Percentiles rank a stretch among this genome's conserved stretches.
These are phyloP conservation scores for Hippocampus zosterae DNA, from an alignment of 2,113 vertebrate genomes.

Conservation along the genomic window DNA sequence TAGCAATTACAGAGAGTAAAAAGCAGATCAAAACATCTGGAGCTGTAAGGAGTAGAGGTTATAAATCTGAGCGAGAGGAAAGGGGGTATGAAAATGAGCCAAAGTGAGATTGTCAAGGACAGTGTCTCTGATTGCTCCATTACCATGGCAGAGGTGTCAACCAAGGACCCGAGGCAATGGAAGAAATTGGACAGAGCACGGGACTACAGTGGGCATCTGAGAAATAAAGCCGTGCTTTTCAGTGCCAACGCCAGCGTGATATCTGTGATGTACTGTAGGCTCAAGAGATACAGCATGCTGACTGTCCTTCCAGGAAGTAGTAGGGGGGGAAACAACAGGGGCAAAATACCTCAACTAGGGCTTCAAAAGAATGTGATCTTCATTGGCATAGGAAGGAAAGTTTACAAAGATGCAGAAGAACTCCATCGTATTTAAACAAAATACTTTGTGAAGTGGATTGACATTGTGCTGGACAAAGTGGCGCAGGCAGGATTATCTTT, in stretches of 20 bases:
- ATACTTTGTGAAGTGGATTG: background rate
- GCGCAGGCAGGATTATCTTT: background rate
- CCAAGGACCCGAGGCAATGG: slow-evolving; percentile 63
- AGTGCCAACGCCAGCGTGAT: slow-evolving; percentile 8
- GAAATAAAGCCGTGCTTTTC: slow-evolving; percentile 34
- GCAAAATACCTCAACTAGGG: slow-evolving; percentile 5
- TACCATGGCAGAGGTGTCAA: slow-evolving; percentile 69
- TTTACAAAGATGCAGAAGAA: background rate
- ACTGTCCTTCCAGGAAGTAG: slow-evolving; percentile 34
- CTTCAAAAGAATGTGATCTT: slow-evolving; percentile 27
- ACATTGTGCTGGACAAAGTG: background rate
- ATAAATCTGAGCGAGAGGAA: slow-evolving; percentile 60
- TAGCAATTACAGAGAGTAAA: slow-evolving; percentile 76
- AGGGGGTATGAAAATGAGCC: slow-evolving; percentile 66
- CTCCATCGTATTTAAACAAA: background rate
- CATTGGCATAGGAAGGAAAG: slow-evolving; percentile 38
- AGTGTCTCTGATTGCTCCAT: slow-evolving; percentile 66
- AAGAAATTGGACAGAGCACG: slow-evolving; percentile 68
- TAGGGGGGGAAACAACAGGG: slow-evolving; percentile 18
- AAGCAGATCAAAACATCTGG: slow-evolving; percentile 74
- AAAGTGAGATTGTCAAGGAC: slow-evolving; percentile 73
- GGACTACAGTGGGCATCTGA: slow-evolving; percentile 56
- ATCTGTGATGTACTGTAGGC: background rate
- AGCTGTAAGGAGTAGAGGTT: slow-evolving; percentile 70
- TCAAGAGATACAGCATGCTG: slow-evolving; percentile 13